Evolutionary conservation across 2,113 vertebrate genomes (phyloP), one percentile per base, ranked within the genome.

Genomic region (Erythrocebus patas): DNA sequence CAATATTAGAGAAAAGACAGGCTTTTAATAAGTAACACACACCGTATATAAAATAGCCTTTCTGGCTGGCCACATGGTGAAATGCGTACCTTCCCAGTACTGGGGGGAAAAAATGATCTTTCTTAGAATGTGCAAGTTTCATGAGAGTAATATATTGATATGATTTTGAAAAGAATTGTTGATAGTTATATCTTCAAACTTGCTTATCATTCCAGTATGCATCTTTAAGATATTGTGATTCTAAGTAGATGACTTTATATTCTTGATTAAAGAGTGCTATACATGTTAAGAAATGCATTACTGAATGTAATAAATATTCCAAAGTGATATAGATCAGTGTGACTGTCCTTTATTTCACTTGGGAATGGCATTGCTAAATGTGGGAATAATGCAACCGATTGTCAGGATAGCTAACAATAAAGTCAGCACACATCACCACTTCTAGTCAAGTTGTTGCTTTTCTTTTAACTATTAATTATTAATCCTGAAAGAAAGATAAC

Each of bases 141-240:
- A 68, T 20, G 45, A 88, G 76, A 88, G 55, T 95, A 93, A 92
- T 95, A 64, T 86, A 13, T 84, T 90, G 35, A 68, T 72, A 87
- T 72, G 27, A 64, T 84, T 73, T 81, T 16, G 23, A 35, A 95
- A 85, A 96, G 91, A 68, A 20, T 32, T 72, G 25, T 68, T 93
- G 43, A 16, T 48, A 52, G 50, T 81, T 85, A 0, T 85, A 88
- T 94, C 76, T 94, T 94, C 66, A 96, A 43, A 88, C 30, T 85
- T 97, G 68, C 83, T 95, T 92, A 95, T 97, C 88, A 96, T 95
- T 96, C 88, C 79, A 95, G 14, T 82, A 52, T 97, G 75, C 86
- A 68, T 87, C 87, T 85, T 91, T 82, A 79, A 78, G 30, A 88
- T 61, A 87, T 88, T 72, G 11, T 57, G 32, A 80, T 89, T 92